Conservation (phyloP, 92 coral and sea anemone species). For the Micromussa lordhowensis region DNA sequence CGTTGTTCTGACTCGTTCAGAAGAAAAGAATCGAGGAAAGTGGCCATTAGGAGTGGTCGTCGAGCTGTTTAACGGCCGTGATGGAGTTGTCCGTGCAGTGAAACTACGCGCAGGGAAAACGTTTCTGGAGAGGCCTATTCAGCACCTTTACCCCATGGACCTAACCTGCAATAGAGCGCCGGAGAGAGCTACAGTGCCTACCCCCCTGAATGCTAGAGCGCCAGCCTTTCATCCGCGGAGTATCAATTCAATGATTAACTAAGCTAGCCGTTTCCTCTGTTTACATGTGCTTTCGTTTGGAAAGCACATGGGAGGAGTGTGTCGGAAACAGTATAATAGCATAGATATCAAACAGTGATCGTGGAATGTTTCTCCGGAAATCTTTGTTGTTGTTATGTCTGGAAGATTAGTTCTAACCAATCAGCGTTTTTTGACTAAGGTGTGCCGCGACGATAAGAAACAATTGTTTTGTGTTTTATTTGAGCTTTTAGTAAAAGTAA, state of each 20-base stretch:
- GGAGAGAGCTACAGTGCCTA: neutral
- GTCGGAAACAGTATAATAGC: constrained; percentile 8
- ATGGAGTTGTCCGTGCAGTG: constrained; percentile 35
- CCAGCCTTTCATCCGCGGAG: no score
- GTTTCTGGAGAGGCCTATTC: constrained; percentile 10
- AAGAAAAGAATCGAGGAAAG: constrained; percentile 28
- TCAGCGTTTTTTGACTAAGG: no score
- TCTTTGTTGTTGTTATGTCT: constrained; percentile 1
- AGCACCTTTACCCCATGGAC: no score
- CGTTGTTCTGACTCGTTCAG: constrained; percentile 12
- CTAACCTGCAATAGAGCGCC: constrained; percentile 2
- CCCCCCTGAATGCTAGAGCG: no score
- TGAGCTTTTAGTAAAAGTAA: no score
- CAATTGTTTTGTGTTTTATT: no score
- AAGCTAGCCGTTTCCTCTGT: constrained; percentile 22
- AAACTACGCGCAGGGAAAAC: constrained; percentile 21
- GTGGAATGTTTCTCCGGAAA: constrained; percentile 1
- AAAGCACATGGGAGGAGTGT: constrained; percentile 60
- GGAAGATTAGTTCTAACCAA: neutral
- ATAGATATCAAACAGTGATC: neutral
- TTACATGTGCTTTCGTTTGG: constrained; percentile 38
- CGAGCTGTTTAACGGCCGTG: constrained; percentile 22
- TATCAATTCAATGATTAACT: neutral
- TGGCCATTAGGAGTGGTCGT: constrained; percentile 33
- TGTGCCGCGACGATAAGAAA: no score